Evolutionary conservation across 2,113 vertebrate genomes (phyloP), one percentile per base, ranked within the genome.

Genomic region (Aspiorhynchus laticeps): DNA sequence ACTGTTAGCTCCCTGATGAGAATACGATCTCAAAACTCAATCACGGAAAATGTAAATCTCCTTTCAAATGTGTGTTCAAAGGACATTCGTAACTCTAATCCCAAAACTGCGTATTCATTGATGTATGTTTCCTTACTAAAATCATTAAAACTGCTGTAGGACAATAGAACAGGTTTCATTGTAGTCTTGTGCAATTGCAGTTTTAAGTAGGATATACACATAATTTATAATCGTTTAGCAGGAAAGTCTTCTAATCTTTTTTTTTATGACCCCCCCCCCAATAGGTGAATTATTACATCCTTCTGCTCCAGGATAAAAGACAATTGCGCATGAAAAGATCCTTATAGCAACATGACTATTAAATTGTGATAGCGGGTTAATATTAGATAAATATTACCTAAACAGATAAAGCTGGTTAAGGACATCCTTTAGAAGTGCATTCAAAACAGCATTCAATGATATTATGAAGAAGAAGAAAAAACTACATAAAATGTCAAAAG

Each of bases 241-340:
- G 15, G 28, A 67, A 33, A 1, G 19, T 36, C 65, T 33, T 69
- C 2, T 7, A 69, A 19, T 26, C 14, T n/a, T n/a, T n/a, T 17
- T 19, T 36, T 71, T 21, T 19, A 5, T 67, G 7, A 12, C n/a
- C 7, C 9, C 1, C 2, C 7, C 46, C 26, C 2, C 11, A 78
- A 78, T 78, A 51, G 28, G 46, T 78, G 28, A 80, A 63, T 8
- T 36, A 80, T 80, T 91, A 90, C 86, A 63, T 84, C 3, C 7
- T 65, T 86, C 51, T 85, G 2, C n/a, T 86, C 41, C 74, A 79
- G 74, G 82, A 87, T 41, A 56, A 61, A 51, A 63, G n/a, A 31
- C 11, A 59, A 6, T 11, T 24, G 84, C 38, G 38, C 1, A 84
- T 67, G 31, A 46, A 41, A 26, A 53, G 12, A 74, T 84, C 48